Conservation (phyloP, 2,113 vertebrate species). For the Psettodes erumei region DNA sequence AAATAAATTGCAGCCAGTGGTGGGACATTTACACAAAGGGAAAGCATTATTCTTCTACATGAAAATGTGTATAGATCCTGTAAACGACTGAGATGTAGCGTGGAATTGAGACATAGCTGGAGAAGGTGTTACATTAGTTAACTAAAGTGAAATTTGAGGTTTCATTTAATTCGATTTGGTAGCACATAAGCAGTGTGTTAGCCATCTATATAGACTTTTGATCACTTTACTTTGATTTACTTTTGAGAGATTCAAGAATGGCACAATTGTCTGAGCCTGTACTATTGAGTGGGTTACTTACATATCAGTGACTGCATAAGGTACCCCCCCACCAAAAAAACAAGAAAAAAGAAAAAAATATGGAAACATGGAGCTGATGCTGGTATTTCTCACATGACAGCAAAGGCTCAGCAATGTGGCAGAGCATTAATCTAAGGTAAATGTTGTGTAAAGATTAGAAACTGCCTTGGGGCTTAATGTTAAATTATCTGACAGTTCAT, state of each 20-base stretch:
- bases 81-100: not conserved
- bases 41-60: no score
- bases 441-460: slow-evolving; percentile 70
- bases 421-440: slow-evolving; percentile 64
- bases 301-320: not conserved
- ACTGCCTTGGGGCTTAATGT: slow-evolving; percentile 54
- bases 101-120: not conserved
- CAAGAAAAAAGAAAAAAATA: slow-evolving; percentile 9
- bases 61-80: no score
- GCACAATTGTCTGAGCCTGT: not conserved
- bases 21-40: not conserved
- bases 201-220: not conserved
- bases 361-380: slow-evolving; percentile 29
- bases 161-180: not conserved
- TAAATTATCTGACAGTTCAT: slow-evolving; percentile 66
- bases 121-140: not conserved
- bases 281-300: not conserved
- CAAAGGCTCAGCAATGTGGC: slow-evolving; percentile 36
- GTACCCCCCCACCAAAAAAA: no score
- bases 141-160: not conserved
- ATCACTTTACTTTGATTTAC: no score
- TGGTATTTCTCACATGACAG: slow-evolving; percentile 54
- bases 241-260: not conserved
- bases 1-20: not conserved
- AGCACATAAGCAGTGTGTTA: not conserved